These are phyloP conservation scores for Caranx ignobilis DNA, from an alignment of 2,113 vertebrate genomes.

Conservation along the genomic window DNA sequence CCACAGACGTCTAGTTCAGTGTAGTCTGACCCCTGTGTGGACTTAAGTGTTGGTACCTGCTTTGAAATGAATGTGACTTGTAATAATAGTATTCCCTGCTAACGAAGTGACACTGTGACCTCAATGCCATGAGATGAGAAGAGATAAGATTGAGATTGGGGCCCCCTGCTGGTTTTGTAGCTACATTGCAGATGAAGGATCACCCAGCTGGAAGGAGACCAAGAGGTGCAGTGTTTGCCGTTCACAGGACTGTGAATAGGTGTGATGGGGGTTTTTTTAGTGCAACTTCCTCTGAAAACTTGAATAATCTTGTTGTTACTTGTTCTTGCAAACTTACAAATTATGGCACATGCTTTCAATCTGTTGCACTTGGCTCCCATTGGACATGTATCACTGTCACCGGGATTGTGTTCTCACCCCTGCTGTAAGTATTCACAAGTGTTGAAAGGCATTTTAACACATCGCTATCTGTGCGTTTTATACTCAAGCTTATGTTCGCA, in stretches of 20 bases:
- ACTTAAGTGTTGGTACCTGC: slow-evolving; percentile 47
- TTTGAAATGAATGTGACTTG: slow-evolving; percentile 71
- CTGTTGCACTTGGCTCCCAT: slow-evolving; percentile 51
- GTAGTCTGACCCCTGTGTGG: slow-evolving; percentile 39
- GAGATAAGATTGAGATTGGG: slow-evolving; percentile 2
- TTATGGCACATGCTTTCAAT: slow-evolving; percentile 66
- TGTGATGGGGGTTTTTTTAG: slow-evolving; percentile 57
- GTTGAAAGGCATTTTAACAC: slow-evolving; percentile 43
- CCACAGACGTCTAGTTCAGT: slow-evolving; percentile 82
- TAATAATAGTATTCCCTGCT: slow-evolving; percentile 55
- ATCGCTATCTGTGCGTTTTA: slow-evolving; percentile 11
- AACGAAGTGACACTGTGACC: slow-evolving; percentile 66
- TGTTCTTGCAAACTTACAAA: slow-evolving; percentile 49
- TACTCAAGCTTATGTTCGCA: slow-evolving; percentile 27
- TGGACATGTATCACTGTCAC: slow-evolving; percentile 16
- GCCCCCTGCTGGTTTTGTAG: slow-evolving; percentile 61
- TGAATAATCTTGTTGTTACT: slow-evolving; percentile 72
- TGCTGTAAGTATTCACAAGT: slow-evolving; percentile 48
- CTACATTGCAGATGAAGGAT: slow-evolving; percentile 50
- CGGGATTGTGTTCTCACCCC: slow-evolving; percentile 1
- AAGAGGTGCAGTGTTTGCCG: slow-evolving; percentile 50
- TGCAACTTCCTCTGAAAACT: slow-evolving; percentile 74
- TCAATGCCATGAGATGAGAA: slow-evolving; percentile 20
- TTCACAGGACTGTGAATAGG: slow-evolving; percentile 70
- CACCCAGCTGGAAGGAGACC: slow-evolving; percentile 30